Evolutionary conservation across 2,888 invertebrate genomes (phyloP), one percentile per base, ranked within the genome.

Genomic region (Muscina levida): DNA sequence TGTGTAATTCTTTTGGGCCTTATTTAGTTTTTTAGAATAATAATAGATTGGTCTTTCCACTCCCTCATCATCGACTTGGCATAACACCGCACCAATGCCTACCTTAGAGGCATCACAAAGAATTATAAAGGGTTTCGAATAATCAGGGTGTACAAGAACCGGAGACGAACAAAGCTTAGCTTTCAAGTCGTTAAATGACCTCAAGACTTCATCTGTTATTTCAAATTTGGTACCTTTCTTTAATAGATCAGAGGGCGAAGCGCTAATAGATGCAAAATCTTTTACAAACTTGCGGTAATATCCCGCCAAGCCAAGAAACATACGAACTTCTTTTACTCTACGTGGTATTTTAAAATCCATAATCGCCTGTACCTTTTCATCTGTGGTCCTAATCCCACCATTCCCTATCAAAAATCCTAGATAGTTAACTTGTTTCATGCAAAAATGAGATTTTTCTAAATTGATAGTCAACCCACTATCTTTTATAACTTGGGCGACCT

Each of bases 231-330:
- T 71, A 2, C 19, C 42, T 13, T 56, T 46, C n/a, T 78, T 82
- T 17, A 82, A 59, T 1, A 71, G 48, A 24, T 84, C 59, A 1
- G 82, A 79, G 8, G 80, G 8, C 1, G 76, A 74, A 0, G 73
- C 51, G 0, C 82, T 79, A 1, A 82, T 8, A 0, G 79, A 17
- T 1, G 46, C 46, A 67, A 46, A 82, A 26, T 81, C 72, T 0
- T 17, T 24, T 1, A 82, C 70, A 68, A 83, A 82, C 1, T 81
- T 17, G 10, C 82, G 24, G 42, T 79, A 83, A 77, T 81, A 83
- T 1, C 84, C 82, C 1, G 78, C 70, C 70, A 81, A 73, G n/a
- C 81, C 81, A n/a, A 46, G n/a, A 17, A 46, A 46, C n/a, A 3
- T n/a, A 15, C 46, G n/a, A 17, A 46, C 15, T 17, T 46, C 15